These are phyloP conservation scores for Amblyjoppa fuscipennis DNA, from an alignment of 2,888 invertebrate species.

Conservation along the genomic window DNA sequence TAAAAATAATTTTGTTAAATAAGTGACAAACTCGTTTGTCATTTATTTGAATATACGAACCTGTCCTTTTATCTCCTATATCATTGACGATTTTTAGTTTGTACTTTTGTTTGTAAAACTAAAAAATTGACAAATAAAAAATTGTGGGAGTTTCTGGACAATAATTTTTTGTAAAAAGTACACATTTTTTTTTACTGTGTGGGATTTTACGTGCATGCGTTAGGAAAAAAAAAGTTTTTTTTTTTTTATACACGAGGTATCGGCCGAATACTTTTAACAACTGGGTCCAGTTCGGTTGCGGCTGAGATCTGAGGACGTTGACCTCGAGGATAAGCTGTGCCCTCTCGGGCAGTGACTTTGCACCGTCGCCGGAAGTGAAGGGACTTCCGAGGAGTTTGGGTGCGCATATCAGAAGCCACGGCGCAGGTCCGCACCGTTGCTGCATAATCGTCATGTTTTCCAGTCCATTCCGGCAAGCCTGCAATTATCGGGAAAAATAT, in stretches of 20 bases:
- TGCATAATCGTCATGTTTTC: slow-evolving; percentile 87
- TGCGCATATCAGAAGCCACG: slow-evolving; percentile 90
- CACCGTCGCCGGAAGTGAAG: slow-evolving; percentile 73
- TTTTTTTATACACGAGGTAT: neutral
- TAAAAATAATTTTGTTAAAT: too few species aligned
- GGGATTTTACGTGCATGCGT: too few species aligned
- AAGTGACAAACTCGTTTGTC: too few species aligned
- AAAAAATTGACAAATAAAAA: too few species aligned
- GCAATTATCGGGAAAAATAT: slow-evolving; percentile 19
- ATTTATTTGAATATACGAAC: too few species aligned
- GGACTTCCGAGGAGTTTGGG: slow-evolving; percentile 87
- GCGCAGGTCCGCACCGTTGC: slow-evolving; percentile 87
- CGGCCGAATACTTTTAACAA: slow-evolving; percentile 88
- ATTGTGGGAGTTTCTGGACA: too few species aligned
- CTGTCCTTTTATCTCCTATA: too few species aligned
- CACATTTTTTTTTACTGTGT: too few species aligned
- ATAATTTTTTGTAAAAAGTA: too few species aligned
- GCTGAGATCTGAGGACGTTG: slow-evolving; percentile 90
- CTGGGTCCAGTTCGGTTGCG: slow-evolving; percentile 92
- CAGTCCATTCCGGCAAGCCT: slow-evolving; percentile 86
- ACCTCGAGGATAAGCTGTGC: slow-evolving; percentile 90
- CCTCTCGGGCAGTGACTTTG: slow-evolving; percentile 85
- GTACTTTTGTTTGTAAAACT: too few species aligned
- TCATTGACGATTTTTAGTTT: too few species aligned
- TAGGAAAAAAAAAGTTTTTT: too few species aligned